A percentile compares a stretch with the other conserved stretches of the same genome.
Conservation (phyloP, 2,888 invertebrate genomes). For the Corbicula japonica region DNA sequence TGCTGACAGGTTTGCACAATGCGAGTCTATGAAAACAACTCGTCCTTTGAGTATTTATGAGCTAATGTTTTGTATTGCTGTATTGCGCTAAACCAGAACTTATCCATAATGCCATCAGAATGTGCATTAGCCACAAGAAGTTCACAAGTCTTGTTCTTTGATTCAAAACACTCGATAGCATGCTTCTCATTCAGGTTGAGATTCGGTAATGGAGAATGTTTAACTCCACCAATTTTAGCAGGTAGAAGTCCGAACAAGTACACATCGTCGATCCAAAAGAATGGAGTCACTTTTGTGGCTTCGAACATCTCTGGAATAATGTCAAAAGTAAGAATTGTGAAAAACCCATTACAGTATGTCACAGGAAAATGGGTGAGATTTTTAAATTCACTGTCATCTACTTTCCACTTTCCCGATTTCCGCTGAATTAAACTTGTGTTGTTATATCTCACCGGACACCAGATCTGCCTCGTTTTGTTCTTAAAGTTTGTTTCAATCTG, state of each 20-base stretch:
- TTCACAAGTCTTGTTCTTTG: conserved; percentile 61
- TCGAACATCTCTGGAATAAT: conserved; percentile 79
- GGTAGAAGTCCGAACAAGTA: conserved; percentile 84
- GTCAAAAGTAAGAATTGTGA: conserved; percentile 78
- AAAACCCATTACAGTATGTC: conserved; percentile 84
- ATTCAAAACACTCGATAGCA: conserved; percentile 69
- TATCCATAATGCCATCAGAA: conserved; percentile 68
- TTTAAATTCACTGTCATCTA: conserved; percentile 74
- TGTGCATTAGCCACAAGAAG: conserved; percentile 69
- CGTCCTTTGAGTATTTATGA: conserved; percentile 49
- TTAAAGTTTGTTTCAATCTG: conserved; percentile 68
- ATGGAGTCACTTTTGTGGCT: conserved; percentile 80
- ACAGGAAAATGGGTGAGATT: conserved; percentile 79
- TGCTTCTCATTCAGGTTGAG: conserved; percentile 91
- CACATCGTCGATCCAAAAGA: conserved; percentile 86
- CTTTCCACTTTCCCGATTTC: conserved; percentile 75
- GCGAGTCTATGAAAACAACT: no score
- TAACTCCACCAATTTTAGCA: conserved; percentile 74
- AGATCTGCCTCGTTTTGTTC: conserved; percentile 66
- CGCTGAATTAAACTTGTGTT: conserved; percentile 76
- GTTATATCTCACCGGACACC: conserved; percentile 72
- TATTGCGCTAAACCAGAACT: conserved; percentile 72
- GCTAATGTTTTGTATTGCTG: conserved; percentile 63
- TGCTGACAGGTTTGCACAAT: no score
- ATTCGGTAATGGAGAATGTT: conserved; percentile 90